Conservation (phyloP, 1,140 invertebrate species). For the Diabrotica virgifera region DNA sequence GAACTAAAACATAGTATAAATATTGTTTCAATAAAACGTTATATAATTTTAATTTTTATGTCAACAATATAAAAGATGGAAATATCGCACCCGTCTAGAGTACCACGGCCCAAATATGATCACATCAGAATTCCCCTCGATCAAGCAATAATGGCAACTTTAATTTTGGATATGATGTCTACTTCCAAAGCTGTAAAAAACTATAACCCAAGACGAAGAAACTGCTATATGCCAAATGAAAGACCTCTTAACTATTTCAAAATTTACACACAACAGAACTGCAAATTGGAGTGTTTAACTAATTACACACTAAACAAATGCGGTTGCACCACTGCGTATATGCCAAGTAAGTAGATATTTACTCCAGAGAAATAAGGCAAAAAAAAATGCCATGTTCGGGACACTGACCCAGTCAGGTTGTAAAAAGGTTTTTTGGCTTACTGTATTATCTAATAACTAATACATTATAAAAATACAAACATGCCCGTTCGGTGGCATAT, state of each 20-base stretch:
- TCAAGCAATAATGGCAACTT: not conserved
- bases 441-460: no score
- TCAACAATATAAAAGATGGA: not conserved
- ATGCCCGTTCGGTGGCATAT: no score
- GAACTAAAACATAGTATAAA: no score
- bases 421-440: no score
- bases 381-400: no score
- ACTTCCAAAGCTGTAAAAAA: constrained; percentile 51
- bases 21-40: no score
- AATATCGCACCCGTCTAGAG: not conserved
- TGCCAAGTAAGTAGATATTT: constrained; percentile 58
- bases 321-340: constrained; percentile 59
- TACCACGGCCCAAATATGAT: not conserved
- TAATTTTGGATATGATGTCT: constrained; percentile 21
- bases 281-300: constrained; percentile 69
- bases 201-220: constrained; percentile 53
- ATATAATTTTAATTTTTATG: no score
- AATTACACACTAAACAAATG: constrained; percentile 67
- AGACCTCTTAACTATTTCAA: constrained; percentile 56
- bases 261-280: constrained; percentile 71
- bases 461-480: no score
- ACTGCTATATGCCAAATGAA: constrained; percentile 57
- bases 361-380: no score
- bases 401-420: no score
- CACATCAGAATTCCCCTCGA: not conserved